Evolutionary conservation across 2,888 invertebrate species (phyloP).

Genomic region (Shargacucullia verbasci): DNA sequence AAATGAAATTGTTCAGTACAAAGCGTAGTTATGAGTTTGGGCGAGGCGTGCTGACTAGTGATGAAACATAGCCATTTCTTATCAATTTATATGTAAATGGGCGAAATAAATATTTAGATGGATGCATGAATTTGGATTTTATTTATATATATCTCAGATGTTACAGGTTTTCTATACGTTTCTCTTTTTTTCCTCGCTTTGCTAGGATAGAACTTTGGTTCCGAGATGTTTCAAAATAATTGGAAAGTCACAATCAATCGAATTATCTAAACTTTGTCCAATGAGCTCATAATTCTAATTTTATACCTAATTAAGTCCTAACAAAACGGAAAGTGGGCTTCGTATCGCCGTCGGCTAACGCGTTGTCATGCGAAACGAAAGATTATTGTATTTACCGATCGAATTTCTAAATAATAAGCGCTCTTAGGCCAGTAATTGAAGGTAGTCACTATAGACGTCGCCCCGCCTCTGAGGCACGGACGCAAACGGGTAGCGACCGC

Average conservation of each 20-base stretch:
- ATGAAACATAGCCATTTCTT: conserved; percentile 74
- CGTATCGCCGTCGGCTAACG: conserved; percentile 59
- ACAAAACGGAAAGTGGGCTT: conserved; percentile 61
- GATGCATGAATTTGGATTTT: conserved; percentile 66
- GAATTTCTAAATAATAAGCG: conserved; percentile 83
- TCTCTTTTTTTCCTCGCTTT: too few relatives aligned
- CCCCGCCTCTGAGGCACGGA: conserved; percentile 62
- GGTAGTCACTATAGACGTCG: conserved; percentile 72
- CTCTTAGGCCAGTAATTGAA: conserved; percentile 79
- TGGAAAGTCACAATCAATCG: too few relatives aligned
- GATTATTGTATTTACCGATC: conserved; percentile 81
- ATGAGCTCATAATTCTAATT: conserved; percentile 26
- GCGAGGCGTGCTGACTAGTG: conserved; percentile 62
- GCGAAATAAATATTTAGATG: conserved; percentile 84
- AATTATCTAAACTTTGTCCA: conserved; percentile 1
- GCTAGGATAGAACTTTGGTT: too few relatives aligned
- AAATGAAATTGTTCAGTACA: conserved; percentile 84
- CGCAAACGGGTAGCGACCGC: conserved; percentile 21
- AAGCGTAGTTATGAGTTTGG: conserved; percentile 72
- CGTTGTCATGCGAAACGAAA: conserved; percentile 77
- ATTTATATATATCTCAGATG: conserved; percentile 24
- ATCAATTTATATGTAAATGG: conserved; percentile 75
- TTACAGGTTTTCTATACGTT: too few relatives aligned
- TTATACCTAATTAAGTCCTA: conserved; percentile 45
- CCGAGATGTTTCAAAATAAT: too few relatives aligned